Evolutionary conservation across 2,113 vertebrate species (phyloP), one percentile per base, ranked within the genome.

Genomic region (Thymallus thymallus): DNA sequence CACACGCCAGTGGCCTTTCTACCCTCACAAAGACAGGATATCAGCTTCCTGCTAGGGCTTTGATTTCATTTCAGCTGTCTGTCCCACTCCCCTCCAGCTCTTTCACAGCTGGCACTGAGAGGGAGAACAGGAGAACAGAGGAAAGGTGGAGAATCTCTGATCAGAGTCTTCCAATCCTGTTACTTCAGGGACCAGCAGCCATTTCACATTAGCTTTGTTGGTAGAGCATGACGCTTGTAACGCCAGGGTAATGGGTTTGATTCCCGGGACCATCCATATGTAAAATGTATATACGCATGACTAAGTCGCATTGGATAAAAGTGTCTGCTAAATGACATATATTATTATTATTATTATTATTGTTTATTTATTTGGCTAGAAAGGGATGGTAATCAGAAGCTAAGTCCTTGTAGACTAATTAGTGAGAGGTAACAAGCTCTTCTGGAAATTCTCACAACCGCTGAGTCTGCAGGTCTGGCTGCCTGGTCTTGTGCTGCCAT

Each of bases 1-100:
- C 80, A 76, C 73, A 71, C 81, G 75, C 66, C 24, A 2, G 20
- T 23, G 66, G 41, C 66, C 66, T 13, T 46, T 6, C 66, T 68
- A 1, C 55, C 70, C 73, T 51, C 80, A 73, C 78, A 80, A 74
- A 74, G 73, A 32, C 78, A 1, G 66, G 75, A 78, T 76, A 76
- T 83, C 75, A 69, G 63, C 65, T 81, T 77, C 78, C 82, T 82
- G 73, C 77, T 73, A 74, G 60, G 67, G 69, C 71, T 71, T 83
- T 78, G 78, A 83, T 88, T 86, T 74, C 75, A 76, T 72, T 76
- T 84, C 77, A 83, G 84, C 80, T 87, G 86, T 74, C 22, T 23
- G 73, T 81, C 68, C 48, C 18, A 14, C 48, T 18, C 48, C 6
- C 10, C 55, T 22, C 56, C 56, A 23, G 7, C 6, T 22, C n/a